Conservation (phyloP, 2,797 vertebrate genomes). For the Ispidina lecontei region DNA sequence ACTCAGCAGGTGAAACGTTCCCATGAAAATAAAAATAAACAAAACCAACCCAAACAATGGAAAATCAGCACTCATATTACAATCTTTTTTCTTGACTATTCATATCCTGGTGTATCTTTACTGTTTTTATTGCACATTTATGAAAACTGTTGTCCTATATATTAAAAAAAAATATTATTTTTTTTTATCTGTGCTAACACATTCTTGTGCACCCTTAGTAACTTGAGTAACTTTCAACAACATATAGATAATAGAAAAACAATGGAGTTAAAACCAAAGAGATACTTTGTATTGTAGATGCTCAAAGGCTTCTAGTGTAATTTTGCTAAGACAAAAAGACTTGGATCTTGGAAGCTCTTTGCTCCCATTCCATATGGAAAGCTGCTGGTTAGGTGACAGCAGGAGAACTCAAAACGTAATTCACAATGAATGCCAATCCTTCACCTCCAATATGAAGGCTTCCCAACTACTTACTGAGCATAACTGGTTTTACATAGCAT, state of each 20-base stretch:
- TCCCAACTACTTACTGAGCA: slow-evolving; percentile 65
- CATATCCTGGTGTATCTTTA: slow-evolving; percentile 54
- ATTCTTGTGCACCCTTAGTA: slow-evolving; percentile 67
- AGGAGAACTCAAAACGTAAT: slow-evolving; percentile 62
- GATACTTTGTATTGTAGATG: slow-evolving; percentile 4
- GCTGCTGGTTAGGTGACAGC: slow-evolving; percentile 50
- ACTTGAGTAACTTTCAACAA: slow-evolving; percentile 59
- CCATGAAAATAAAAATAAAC: slow-evolving; percentile 62
- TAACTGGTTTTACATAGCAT: slow-evolving; percentile 60
- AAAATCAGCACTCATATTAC: slow-evolving; percentile 68
- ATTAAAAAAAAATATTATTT: slow-evolving; percentile 46
- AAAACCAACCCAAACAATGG: slow-evolving; percentile 43
- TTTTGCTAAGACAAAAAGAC: slow-evolving; percentile 7
- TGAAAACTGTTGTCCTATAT: slow-evolving; percentile 71
- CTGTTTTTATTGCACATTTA: slow-evolving; percentile 76
- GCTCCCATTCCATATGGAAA: slow-evolving; percentile 9
- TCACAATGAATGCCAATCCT: slow-evolving; percentile 70
- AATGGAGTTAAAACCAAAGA: slow-evolving; percentile 28
- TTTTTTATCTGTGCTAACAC: slow-evolving; percentile 71
- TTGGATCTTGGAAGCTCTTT: slow-evolving; percentile 22
- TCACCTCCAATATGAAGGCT: slow-evolving; percentile 63
- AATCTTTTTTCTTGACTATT: slow-evolving; percentile 61
- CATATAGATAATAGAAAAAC: slow-evolving; percentile 35
- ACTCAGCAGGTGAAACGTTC: slow-evolving; percentile 80
- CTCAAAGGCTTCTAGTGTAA: background rate